Evolutionary conservation across 2,113 vertebrate genomes (phyloP).

Genomic region (Furnarius figulus): DNA sequence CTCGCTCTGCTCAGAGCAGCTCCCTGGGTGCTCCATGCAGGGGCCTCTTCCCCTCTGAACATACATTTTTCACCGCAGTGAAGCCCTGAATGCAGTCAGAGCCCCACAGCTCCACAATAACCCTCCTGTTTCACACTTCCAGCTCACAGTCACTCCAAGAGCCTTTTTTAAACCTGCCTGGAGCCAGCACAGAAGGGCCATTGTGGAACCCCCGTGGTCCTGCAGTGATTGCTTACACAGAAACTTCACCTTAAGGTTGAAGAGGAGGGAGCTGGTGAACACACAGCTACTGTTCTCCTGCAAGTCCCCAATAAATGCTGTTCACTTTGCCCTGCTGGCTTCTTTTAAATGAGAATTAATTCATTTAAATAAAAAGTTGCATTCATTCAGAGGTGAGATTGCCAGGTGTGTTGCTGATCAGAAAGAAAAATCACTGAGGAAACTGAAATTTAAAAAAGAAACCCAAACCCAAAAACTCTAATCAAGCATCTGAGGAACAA

Average conservation of each 20-base stretch:
- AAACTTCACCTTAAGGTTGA: constrained; percentile 13
- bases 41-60: neutral
- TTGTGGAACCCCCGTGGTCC: neutral
- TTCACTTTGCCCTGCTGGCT: neutral
- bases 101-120: constrained; percentile 11
- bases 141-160: neutral
- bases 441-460: neutral
- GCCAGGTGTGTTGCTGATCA: neutral
- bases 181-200: constrained; percentile 29
- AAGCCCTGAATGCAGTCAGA: neutral
- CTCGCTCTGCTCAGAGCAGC: neutral
- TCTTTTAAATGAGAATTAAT: neutral
- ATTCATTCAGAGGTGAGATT: neutral
- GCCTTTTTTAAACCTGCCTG: neutral
- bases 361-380: neutral
- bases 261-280: neutral
- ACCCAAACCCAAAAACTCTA: neutral
- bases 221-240: neutral
- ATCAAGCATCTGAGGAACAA: neutral
- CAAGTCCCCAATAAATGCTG: neutral
- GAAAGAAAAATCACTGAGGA: neutral
- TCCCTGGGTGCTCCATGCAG: neutral
- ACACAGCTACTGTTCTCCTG: neutral
- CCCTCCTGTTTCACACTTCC: neutral
- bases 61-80: neutral